These are phyloP conservation scores for Anas bahamensis DNA, from an alignment of 2,797 vertebrate genomes.

Conservation along the genomic window DNA sequence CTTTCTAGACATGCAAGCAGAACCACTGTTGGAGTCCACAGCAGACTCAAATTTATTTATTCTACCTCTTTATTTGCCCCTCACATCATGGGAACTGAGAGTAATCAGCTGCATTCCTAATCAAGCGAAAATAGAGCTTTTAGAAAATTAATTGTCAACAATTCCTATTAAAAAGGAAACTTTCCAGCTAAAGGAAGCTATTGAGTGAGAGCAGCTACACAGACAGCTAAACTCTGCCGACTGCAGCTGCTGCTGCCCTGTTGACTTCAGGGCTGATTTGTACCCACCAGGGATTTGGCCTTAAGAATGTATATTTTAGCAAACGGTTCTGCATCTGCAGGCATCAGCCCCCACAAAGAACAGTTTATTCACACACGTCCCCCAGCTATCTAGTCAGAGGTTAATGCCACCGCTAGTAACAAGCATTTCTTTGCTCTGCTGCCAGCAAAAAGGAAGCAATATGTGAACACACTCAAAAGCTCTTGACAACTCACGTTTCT, in stretches of 20 bases:
- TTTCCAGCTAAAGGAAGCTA: background rate
- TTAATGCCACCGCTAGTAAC: background rate
- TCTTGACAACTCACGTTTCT: background rate
- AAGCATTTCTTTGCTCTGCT: background rate
- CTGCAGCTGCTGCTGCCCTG: background rate
- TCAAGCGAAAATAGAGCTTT: background rate
- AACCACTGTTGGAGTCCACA: fast-evolving
- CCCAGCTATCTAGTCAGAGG: background rate
- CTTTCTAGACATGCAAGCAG: fast-evolving
- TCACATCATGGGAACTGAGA: background rate
- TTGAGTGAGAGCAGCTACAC: background rate
- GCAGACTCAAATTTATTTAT: too few relatives aligned
- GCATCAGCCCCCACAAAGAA: background rate
- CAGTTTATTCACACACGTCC: background rate
- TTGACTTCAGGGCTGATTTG: background rate
- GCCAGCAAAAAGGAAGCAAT: background rate
- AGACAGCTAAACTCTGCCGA: background rate
- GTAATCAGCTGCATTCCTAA: background rate
- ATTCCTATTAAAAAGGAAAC: background rate
- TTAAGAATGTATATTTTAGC: background rate
- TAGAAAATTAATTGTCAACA: background rate
- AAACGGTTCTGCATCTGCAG: background rate
- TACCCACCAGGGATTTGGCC: background rate
- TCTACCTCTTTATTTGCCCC: background rate
- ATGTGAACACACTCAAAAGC: background rate